These are phyloP conservation scores for Rhynchotus rufescens DNA, from an alignment of 2,797 vertebrate genomes.

Conservation along the genomic window DNA sequence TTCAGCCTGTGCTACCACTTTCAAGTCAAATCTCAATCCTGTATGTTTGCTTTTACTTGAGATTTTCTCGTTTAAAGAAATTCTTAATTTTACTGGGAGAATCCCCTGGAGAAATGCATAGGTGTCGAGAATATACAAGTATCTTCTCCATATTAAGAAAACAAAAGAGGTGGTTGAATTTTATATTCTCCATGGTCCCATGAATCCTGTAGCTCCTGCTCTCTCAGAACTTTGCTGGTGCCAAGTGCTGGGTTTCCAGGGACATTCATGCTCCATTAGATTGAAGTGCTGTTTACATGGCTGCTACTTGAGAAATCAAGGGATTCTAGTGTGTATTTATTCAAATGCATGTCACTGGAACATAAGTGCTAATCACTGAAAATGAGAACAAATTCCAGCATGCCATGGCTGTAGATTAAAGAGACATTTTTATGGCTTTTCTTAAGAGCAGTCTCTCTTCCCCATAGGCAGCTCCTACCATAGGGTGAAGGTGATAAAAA, in stretches of 20 bases:
- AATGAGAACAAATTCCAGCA: neutral
- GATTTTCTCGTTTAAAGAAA: neutral
- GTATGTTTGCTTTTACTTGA: neutral
- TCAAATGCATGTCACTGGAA: rapidly evolving
- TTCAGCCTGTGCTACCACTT: neutral
- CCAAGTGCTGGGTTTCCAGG: neutral
- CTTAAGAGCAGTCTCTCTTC: neutral
- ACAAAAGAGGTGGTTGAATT: neutral
- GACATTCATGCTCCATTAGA: neutral
- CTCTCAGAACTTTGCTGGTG: rapidly evolving
- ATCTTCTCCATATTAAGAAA: rapidly evolving
- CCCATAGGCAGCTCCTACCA: rapidly evolving
- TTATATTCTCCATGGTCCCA: rapidly evolving
- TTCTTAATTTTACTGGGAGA: neutral
- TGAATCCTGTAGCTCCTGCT: neutral
- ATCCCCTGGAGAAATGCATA: neutral
- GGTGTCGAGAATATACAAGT: neutral
- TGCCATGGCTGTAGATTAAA: rapidly evolving
- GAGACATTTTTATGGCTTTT: neutral
- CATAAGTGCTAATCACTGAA: neutral
- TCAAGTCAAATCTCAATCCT: neutral
- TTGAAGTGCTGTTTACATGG: neutral
- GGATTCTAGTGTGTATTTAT: rapidly evolving
- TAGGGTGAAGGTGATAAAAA: neutral
- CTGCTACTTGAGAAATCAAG: neutral